Base-by-base conservation (phyloP, 2,888 invertebrate species). In the Drosophila subquinaria region DNA sequence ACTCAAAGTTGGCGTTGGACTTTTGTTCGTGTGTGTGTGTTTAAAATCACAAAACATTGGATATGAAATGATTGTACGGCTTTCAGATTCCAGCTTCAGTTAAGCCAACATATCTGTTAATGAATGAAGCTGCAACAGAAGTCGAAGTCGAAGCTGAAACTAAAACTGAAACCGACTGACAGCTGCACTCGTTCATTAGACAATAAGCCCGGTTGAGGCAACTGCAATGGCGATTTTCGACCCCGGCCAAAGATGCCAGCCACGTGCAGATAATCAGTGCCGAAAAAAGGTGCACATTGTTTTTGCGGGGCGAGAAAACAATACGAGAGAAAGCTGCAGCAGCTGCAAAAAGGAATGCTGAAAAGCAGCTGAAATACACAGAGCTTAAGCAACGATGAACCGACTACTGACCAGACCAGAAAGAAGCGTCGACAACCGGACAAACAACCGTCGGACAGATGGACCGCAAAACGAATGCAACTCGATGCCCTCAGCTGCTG, bases 211-310 rank as follows among this genome's bases (percentile, higher is more conserved):
- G 57, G 53, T 23, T 43, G 48, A 53, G 51, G 15, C 51, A 63
- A 55, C 76, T 43, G 55, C 20, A 48, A 17, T 4, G 51, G 69
- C 55, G 11, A 43, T 53, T 57, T 62, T 51, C 27, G 30, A 47
- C 23, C 35, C 35, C 50, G 50, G 42, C 15, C 62, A 63, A 67
- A 56, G 64, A 65, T 63, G 76, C 62, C 43, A 80, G 79, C 68
- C 71, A 76, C 76, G 78, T 76, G 60, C 63, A 79, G 89, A 89
- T 85, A 85, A 85, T 89, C 89, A 89, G 82, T 85, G 71, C 48
- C 68, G 63, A 71, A 56, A 76, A 27, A 40, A 27, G 27, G 40
- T 72, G 71, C 53, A 55, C 64, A 33, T 23, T 35, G 50, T 33
- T n/a, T 42, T 10, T 23, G 45, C 23, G 13, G 43, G 33, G 57